Evolutionary conservation across 2,113 vertebrate genomes (phyloP), one percentile per base, ranked within the genome.

Genomic region (Tylochromis polylepis): DNA sequence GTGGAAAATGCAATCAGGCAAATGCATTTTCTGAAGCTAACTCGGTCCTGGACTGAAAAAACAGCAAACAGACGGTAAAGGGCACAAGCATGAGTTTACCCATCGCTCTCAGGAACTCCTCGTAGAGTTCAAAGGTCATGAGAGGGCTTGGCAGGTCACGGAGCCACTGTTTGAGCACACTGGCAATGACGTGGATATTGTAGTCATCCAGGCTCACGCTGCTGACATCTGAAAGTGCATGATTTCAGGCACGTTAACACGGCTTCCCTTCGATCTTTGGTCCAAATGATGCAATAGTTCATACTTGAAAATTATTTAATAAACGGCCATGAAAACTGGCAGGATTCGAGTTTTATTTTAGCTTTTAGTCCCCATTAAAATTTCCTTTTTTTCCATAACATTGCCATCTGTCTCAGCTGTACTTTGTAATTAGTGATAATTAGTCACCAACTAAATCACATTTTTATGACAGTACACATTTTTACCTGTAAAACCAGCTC

Each of bases 91-190:
- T 6, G 14, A 59, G 56, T 92, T 97, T 95, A 99, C 99, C 98
- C 97, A 99, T 98, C 5, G 98, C 98, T 85, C 98, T 96, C 77
- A 99, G 97, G 93, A 99, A 99, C 93, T 99, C 98, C 88, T 99
- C 97, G 14, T 99, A 99, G 58, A 99, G 97, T 94, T 99, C 98
- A 82, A 99, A 99, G 14, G 98, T 99, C 98, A 99, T 98, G 65
- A 99, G 97, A 14, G 99, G 99, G 95, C 98, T 99, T 84, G 99
- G 99, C 62, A 99, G 96, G 91, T 99, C 99, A 5, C 99, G 96
- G 34, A 99, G 97, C 99, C 99, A 99, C 89, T 99, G 99, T 92
- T 99, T 99, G 95, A 99, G 98, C 34, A 99, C 98, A 2, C 99
- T 99, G 95, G 97, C 99, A 1, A 99, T 99, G 92, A 99, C 99